Conservation (phyloP, 2,113 vertebrate species). For the Crotalus tigris region DNA sequence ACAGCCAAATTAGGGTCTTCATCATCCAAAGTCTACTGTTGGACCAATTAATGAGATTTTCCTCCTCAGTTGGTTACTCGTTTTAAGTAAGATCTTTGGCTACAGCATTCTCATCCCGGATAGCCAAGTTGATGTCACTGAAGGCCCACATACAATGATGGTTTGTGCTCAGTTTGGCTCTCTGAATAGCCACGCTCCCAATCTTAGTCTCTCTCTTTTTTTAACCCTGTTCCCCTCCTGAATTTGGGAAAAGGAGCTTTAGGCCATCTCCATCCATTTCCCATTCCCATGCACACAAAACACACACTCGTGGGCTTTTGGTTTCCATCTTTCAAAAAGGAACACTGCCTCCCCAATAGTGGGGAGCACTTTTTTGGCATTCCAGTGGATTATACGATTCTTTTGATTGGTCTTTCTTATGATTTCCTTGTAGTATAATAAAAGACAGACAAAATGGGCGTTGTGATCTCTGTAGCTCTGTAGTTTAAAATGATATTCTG, state of each 20-base stretch:
- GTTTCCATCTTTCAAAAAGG: neutral
- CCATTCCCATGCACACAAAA: neutral
- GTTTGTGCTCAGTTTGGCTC: neutral
- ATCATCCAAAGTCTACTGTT: neutral
- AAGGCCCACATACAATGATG: neutral
- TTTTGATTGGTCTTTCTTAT: slow-evolving; percentile 11
- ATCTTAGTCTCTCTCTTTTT: neutral
- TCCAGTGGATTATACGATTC: slow-evolving; percentile 16
- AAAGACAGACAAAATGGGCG: neutral
- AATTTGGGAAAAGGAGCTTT: neutral
- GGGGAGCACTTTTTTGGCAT: neutral
- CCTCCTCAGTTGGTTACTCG: no score
- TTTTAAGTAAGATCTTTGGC: neutral
- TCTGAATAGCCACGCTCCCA: neutral
- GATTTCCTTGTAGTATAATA: slow-evolving; percentile 24
- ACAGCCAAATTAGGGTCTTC: no score
- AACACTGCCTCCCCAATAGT: neutral
- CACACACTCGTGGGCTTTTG: neutral
- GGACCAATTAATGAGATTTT: neutral
- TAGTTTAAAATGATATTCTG: neutral
- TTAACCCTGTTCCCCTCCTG: no score
- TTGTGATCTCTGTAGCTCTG: neutral
- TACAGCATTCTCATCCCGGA: no score
- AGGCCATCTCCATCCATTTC: neutral
- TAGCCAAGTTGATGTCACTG: neutral